A percentile compares a stretch with the other conserved stretches of the same genome.
Evolutionary conservation across 2,888 invertebrate species (phyloP).

Genomic region (Agapostemon virescens): DNA sequence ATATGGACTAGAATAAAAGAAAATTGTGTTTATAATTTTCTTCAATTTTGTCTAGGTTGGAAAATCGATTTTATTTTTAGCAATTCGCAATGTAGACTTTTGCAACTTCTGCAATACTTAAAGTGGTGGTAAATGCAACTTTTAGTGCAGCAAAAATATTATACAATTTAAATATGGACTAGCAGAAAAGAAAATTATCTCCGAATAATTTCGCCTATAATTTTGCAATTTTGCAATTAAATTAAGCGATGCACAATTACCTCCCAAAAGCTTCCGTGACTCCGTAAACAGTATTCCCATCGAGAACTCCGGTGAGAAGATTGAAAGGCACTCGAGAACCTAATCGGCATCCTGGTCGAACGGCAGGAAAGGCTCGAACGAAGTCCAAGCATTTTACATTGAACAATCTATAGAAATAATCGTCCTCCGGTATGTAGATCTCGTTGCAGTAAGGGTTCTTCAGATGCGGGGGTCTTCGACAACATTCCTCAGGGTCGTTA

Average conservation of each 20-base stretch:
- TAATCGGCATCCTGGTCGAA: constrained; percentile 92
- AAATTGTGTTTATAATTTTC: too few relatives aligned
- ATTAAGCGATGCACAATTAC: constrained; percentile 77
- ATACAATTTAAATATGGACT: too few relatives aligned
- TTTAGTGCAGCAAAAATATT: too few relatives aligned
- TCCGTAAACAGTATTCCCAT: constrained; percentile 95
- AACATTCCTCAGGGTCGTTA: constrained; percentile 95
- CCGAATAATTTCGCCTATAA: too few relatives aligned
- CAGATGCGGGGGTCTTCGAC: constrained; percentile 89
- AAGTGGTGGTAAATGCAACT: too few relatives aligned
- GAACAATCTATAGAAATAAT: constrained; percentile 93
- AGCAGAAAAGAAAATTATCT: too few relatives aligned
- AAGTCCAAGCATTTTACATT: constrained; percentile 94
- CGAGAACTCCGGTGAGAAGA: constrained; percentile 91
- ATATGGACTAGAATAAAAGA: too few relatives aligned
- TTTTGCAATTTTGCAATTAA: too few relatives aligned
- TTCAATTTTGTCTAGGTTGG: too few relatives aligned
- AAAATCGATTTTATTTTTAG: too few relatives aligned
- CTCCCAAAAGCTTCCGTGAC: constrained; percentile 90
- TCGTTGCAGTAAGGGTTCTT: constrained; percentile 96
- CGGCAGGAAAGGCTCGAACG: constrained; percentile 93
- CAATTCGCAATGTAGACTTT: too few relatives aligned
- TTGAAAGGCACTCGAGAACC: constrained; percentile 93
- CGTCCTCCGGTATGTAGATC: constrained; percentile 92
- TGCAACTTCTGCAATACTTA: too few relatives aligned